phyloP scores from a whole-genome alignment of 1,140 invertebrate genomes.

The Anastatus disparis region DNA sequence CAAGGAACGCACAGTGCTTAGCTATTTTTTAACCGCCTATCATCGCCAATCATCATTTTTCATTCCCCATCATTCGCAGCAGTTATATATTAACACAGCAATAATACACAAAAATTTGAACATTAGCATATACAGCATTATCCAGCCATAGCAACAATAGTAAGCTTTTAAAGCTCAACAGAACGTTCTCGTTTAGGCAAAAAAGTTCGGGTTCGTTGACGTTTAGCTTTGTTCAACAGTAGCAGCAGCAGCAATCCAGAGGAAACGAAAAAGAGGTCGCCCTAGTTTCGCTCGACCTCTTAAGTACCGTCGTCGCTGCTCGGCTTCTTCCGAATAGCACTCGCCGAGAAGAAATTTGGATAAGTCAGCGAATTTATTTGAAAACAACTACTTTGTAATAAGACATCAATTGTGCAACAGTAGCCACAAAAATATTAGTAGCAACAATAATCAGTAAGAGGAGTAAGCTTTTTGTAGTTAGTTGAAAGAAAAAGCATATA shows the following conservation, averaged over 20 bases:
- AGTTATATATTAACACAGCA: background rate
- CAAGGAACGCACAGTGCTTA: conserved; percentile 42
- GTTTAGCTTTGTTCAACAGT: no score
- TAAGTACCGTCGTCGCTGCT: no score
- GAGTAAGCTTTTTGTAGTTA: background rate
- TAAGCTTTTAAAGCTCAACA: no score
- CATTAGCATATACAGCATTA: background rate
- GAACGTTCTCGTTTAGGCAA: no score
- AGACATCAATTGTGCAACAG: background rate
- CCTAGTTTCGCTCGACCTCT: no score
- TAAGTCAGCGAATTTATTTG: background rate
- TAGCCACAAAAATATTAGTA: background rate
- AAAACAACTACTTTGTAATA: background rate
- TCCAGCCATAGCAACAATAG: background rate
- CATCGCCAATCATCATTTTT: no score
- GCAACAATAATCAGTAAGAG: no score
- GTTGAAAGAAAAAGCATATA: background rate
- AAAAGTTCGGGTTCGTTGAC: no score
- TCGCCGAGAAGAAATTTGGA: background rate
- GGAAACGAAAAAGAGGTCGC: no score
- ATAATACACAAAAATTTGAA: background rate
- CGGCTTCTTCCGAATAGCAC: no score
- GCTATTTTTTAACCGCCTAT: conserved; percentile 11
- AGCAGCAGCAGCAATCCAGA: no score
- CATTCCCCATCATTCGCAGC: no score